Evolutionary conservation across 2,888 invertebrate genomes (phyloP).

Genomic region (Bugula neritina): DNA sequence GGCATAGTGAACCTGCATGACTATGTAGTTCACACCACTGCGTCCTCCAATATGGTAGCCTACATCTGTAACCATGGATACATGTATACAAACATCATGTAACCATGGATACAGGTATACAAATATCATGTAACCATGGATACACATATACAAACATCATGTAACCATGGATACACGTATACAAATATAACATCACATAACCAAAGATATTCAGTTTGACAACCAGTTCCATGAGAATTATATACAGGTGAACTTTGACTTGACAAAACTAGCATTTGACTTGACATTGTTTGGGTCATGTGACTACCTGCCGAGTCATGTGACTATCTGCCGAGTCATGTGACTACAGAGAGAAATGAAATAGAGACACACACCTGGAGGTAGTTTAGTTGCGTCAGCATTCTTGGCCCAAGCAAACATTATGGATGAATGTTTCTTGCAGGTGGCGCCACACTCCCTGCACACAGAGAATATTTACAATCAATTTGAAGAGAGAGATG

Average conservation of each 20-base stretch:
- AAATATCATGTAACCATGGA: neutral
- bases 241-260: too few species aligned
- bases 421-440: slow-evolving; percentile 59
- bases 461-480: slow-evolving; percentile 31
- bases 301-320: too few species aligned
- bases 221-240: too few species aligned
- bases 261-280: too few species aligned
- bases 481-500: too few species aligned
- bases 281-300: too few species aligned
- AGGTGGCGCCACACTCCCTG: slow-evolving; percentile 85
- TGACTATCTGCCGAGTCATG: too few species aligned
- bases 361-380: too few species aligned
- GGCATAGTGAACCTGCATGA: slow-evolving; percentile 74
- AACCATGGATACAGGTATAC: too few species aligned
- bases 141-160: neutral
- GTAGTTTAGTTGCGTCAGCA: slow-evolving; percentile 57
- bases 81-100: too few species aligned
- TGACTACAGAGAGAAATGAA: too few species aligned
- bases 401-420: slow-evolving; percentile 62
- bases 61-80: slow-evolving; percentile 61
- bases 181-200: neutral
- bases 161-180: neutral
- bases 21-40: slow-evolving; percentile 78
- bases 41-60: slow-evolving; percentile 84
- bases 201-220: too few species aligned